Evolutionary conservation across 2,888 invertebrate genomes (phyloP), one percentile per base, ranked within the genome.

Genomic region (Acrobasis suavella): DNA sequence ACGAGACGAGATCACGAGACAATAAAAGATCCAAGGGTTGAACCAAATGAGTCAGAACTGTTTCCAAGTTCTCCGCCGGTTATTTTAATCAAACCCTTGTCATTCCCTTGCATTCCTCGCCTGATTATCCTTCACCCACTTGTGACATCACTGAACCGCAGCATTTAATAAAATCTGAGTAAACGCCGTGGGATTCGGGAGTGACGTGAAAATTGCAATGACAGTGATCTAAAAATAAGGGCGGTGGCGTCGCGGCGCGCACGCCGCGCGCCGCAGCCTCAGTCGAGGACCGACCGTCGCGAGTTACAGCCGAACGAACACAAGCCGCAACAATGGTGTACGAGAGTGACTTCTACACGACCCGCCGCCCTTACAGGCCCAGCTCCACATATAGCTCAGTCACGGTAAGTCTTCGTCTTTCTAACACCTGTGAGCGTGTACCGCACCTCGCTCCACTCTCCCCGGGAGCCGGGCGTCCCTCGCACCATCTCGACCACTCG

Each of bases 291-390:
- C 78, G 80, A 86, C 83, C 91, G 90, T 83, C 90, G 89, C 90
- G 88, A 87, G 86, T 84, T 85, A 81, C 84, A 88, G 85, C 82
- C 91, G 89, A 89, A 87, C 87, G 87, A 88, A 71, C 71, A 72
- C 70, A 70, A 75, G 78, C 84, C 86, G 80, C 87, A 89, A 84
- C 86, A 91, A 97, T 97, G 97, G 97, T 97, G 93, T 97, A 97
- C 96, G 96, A 97, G 94, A 96, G 96, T 94, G 97, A 97, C 93
- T 97, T 96, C 93, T 96, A 96, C 92, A 97, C 97, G 82, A 96
- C 96, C 90, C 96, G 97, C 93, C 95, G 97, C 93, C 96, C 96
- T 73, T 94, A 95, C 89, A 93, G 96, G 91, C 95, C 94, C 69
- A 95, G 95, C 82, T 96, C 96, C 93, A 95, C 95, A 86, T 94